phyloP scores from a whole-genome alignment of 2,888 invertebrate species.

The Tachina fera region DNA sequence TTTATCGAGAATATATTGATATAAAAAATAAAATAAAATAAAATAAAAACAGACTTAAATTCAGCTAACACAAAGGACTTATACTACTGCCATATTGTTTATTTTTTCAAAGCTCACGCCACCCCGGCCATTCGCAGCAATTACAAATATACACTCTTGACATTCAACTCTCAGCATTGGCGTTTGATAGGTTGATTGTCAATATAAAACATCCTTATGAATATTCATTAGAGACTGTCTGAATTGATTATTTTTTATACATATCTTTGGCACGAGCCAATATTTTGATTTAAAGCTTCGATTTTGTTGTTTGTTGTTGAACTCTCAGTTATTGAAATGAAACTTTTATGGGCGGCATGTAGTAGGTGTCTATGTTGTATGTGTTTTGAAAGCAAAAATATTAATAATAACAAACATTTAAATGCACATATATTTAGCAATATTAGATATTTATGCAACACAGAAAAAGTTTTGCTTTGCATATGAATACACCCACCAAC shows the following conservation, averaged over 20 bases:
- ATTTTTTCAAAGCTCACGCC: background rate
- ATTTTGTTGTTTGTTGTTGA: background rate
- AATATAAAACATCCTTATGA: slow-evolving; percentile 30
- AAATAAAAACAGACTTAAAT: background rate
- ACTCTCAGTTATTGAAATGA: slow-evolving; percentile 15
- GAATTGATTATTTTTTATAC: slow-evolving; percentile 33
- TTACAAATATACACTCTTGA: slow-evolving; percentile 2
- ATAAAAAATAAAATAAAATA: too few species aligned
- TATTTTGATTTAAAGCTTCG: slow-evolving; percentile 2
- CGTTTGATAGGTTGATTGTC: slow-evolving; percentile 1
- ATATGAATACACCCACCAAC: slow-evolving; percentile 32
- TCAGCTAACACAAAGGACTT: background rate
- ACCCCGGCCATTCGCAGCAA: background rate
- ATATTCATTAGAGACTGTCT: slow-evolving; percentile 40
- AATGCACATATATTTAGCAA: slow-evolving; percentile 33
- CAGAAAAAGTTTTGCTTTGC: slow-evolving; percentile 43
- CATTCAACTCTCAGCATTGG: background rate
- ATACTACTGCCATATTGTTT: background rate
- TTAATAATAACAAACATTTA: slow-evolving; percentile 22
- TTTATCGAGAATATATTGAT: too few species aligned
- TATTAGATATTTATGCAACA: background rate
- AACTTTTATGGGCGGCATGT: slow-evolving; percentile 14
- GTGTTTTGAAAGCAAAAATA: slow-evolving; percentile 17
- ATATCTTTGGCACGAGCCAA: background rate
- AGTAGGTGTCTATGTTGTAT: background rate